phyloP scores from a whole-genome alignment of 2,888 invertebrate genomes.

The Drosophila yooni region DNA sequence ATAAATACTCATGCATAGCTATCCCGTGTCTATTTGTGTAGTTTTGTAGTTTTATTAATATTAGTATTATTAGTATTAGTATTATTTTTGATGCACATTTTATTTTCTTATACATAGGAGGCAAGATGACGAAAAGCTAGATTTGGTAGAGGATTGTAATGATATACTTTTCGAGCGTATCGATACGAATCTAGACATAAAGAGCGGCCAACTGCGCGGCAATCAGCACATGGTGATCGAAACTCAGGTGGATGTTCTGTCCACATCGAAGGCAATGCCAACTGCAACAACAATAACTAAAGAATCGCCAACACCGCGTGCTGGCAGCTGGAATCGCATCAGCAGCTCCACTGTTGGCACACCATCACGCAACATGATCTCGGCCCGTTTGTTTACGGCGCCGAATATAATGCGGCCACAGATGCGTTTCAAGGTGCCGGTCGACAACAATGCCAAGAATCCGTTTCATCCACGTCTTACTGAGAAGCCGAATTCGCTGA shows the following conservation, averaged over 20 bases:
- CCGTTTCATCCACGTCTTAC: slow-evolving; percentile 94
- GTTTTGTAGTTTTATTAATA: not conserved
- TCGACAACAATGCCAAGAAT: slow-evolving; percentile 90
- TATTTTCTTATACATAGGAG: slow-evolving; percentile 76
- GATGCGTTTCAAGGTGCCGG: slow-evolving; percentile 91
- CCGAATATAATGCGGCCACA: slow-evolving; percentile 93
- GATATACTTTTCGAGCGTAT: slow-evolving; percentile 93
- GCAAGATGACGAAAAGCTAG: slow-evolving; percentile 89
- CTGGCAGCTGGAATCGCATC: slow-evolving; percentile 87
- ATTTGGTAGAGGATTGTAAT: slow-evolving; percentile 92
- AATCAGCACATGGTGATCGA: slow-evolving; percentile 86
- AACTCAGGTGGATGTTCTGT: slow-evolving; percentile 74
- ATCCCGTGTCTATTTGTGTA: not conserved
- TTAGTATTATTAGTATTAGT: too few relatives aligned
- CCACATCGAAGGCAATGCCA: slow-evolving; percentile 6
- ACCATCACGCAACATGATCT: slow-evolving; percentile 50
- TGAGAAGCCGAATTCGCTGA: slow-evolving; percentile 94
- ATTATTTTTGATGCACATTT: not conserved
- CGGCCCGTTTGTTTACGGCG: slow-evolving; percentile 87
- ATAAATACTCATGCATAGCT: not conserved
- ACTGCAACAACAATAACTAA: slow-evolving; percentile 9
- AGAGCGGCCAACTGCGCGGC: slow-evolving; percentile 87
- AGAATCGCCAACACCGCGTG: slow-evolving; percentile 52
- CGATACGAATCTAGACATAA: slow-evolving; percentile 90
- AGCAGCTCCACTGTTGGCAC: slow-evolving; percentile 35